Conservation (phyloP, 2,113 vertebrate genomes). For the Rissa tridactyla region DNA sequence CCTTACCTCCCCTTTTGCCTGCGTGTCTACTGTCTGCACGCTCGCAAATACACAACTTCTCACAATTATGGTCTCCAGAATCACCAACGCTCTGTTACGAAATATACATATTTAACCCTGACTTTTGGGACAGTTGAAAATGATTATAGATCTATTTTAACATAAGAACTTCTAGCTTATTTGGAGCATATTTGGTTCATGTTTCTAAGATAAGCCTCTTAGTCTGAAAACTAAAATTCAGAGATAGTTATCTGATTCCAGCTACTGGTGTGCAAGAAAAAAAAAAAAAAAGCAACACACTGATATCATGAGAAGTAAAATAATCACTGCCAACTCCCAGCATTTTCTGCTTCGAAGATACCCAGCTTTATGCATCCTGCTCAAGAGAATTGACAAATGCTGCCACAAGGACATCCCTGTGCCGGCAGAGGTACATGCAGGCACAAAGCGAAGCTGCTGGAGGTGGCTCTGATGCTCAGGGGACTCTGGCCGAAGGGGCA, state of each 20-base stretch:
- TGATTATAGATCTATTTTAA: background rate
- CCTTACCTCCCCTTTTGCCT: background rate
- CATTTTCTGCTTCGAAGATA: background rate
- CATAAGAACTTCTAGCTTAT: background rate
- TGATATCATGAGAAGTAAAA: background rate
- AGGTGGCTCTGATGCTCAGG: accelerated
- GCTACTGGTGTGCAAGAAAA: background rate
- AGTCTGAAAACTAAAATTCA: background rate
- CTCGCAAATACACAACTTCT: background rate
- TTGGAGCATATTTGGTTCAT: background rate
- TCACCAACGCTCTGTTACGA: background rate
- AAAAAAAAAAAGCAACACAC: background rate
- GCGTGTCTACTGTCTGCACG: background rate
- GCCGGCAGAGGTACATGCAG: background rate
- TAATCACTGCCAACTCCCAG: background rate
- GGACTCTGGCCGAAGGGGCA: background rate
- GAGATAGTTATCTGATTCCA: background rate
- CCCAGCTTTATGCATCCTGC: background rate
- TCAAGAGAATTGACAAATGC: background rate
- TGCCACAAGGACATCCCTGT: background rate
- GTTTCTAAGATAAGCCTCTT: background rate
- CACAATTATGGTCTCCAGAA: background rate
- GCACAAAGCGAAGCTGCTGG: accelerated
- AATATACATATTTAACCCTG: background rate
- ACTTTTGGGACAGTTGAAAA: background rate